Conservation (phyloP, 2,113 vertebrate genomes). For the Lontra canadensis region DNA sequence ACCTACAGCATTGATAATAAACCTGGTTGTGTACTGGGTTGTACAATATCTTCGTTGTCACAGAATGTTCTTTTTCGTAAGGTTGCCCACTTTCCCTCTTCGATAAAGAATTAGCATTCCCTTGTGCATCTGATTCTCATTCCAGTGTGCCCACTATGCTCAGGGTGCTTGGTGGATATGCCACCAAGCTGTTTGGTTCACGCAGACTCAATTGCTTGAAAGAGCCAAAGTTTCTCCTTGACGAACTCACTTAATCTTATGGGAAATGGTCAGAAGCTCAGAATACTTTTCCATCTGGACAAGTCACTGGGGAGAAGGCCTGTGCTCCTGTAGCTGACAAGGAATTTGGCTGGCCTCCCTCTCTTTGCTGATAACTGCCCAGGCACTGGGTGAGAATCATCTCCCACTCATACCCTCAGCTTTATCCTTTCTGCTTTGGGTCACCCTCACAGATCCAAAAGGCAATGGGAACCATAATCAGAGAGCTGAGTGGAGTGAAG, state of each 20-base stretch:
- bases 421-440: background rate
- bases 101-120: background rate
- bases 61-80: background rate
- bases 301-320: conserved; percentile 53
- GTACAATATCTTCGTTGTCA: background rate
- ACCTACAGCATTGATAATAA: background rate
- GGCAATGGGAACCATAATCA: background rate
- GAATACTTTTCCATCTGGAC: conserved; percentile 75
- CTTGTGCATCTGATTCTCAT: background rate
- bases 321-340: conserved; percentile 46
- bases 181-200: background rate
- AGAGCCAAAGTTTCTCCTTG: background rate
- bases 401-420: background rate
- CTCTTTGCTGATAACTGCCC: conserved; percentile 45
- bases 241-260: conserved; percentile 27
- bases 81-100: background rate
- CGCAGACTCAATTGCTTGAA: background rate
- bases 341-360: conserved; percentile 69
- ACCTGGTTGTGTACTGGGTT: background rate
- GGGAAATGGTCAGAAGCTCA: conserved; percentile 57
- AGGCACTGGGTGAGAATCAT: conserved; percentile 53
- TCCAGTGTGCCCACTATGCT: background rate
- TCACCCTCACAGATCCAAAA: background rate
- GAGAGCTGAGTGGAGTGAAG: background rate
- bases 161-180: background rate